These are phyloP conservation scores for Podiceps cristatus DNA, from an alignment of 2,113 vertebrate genomes.

Conservation along the genomic window DNA sequence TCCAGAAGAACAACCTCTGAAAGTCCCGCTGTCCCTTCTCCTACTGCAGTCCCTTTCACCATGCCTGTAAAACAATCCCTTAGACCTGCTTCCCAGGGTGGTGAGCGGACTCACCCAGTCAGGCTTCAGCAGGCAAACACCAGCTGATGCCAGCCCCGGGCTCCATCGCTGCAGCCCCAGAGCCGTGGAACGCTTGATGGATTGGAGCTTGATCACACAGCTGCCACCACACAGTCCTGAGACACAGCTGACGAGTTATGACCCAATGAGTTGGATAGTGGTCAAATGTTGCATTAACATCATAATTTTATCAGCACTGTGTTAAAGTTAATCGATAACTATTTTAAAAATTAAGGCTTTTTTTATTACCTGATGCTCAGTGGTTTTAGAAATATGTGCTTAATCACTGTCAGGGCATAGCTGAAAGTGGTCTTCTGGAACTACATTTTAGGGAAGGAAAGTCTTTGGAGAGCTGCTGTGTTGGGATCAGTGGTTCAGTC, in stretches of 20 bases:
- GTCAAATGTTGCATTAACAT: background rate
- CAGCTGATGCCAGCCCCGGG: background rate
- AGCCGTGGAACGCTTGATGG: background rate
- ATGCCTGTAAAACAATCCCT: background rate
- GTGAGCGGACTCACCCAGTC: background rate
- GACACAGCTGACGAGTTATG: background rate
- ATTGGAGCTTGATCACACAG: background rate
- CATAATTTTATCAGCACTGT: background rate
- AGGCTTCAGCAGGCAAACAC: background rate
- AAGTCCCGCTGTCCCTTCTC: background rate
- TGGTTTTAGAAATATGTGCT: background rate
- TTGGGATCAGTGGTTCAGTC: background rate
- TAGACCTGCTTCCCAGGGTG: background rate
- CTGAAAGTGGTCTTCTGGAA: background rate
- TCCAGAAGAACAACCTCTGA: background rate
- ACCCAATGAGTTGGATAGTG: background rate
- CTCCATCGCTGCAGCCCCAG: background rate
- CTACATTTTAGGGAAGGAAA: background rate
- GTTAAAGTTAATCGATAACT: background rate
- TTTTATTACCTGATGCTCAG: background rate
- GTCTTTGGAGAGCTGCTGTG: background rate
- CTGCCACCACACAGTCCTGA: background rate
- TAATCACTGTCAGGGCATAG: background rate
- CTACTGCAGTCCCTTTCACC: background rate
- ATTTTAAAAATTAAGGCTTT: background rate